Base-by-base conservation (phyloP, 2,113 vertebrate genomes). In the Calonectris borealis region DNA sequence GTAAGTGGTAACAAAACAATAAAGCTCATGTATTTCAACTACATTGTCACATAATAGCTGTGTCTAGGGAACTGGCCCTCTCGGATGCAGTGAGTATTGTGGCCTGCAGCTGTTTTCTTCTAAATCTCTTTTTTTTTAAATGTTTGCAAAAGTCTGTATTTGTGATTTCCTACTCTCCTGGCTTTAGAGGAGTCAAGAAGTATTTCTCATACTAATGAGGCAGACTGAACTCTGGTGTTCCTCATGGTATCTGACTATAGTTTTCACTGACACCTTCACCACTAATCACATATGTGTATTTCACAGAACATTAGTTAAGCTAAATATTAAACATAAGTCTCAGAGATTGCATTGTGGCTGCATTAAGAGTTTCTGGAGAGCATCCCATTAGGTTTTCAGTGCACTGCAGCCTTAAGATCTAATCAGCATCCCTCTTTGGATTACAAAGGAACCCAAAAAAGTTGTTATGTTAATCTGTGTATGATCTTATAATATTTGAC, bases 271-370 rank as follows among this genome's bases (percentile, higher is more conserved):
- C 94, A 87, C 97, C 73, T 91, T 94, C 80, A 52, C 83, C 36
- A 51, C 86, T 92, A 89, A 84, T 94, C 83, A 69, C 70, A 16
- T 76, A 82, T 91, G 72, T 48, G 61, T 91, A 76, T 94, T 97
- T 97, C 97, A 92, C 96, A 97, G 88, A 96, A 96, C 94, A 95
- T 95, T 94, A 87, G 69, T 94, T 96, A 96, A 82, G 62, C 57
- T 77, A 46, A 93, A 91, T 94, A 88, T 93, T 96, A 97, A 97
- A 97, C 91, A 93, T 71, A 87, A 94, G 84, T 87, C 84, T 31
- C 58, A 80, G 84, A 90, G 90, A 87, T 70, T 85, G 78, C 52
- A 20, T 62, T 85, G 86, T 86, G 81, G 38, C 49, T 0, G 0
- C 81, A 66, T 87, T 79, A 87, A 76, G 83, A 77, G 54, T 88